phyloP scores from a whole-genome alignment of 1,140 invertebrate species.

The Trachymyrmex cornetzi region DNA sequence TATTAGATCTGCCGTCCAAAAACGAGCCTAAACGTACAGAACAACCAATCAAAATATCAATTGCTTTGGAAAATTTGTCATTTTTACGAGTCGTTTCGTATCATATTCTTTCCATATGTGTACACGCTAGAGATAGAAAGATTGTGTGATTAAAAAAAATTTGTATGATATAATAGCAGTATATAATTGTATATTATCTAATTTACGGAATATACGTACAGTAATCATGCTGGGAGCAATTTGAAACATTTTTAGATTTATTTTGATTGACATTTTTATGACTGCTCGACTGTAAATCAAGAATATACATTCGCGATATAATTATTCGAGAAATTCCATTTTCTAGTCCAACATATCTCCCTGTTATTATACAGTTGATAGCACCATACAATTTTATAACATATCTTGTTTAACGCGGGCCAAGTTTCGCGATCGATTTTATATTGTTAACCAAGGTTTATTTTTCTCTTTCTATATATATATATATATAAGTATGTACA shows the following conservation, averaged over 20 bases:
- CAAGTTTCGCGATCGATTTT: conserved; percentile 70
- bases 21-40: conserved; percentile 53
- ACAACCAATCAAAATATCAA: conserved; percentile 56
- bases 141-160: conserved; percentile 25
- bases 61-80: conserved; percentile 48
- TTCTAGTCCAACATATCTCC: conserved; percentile 49
- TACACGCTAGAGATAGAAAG: conserved; percentile 1
- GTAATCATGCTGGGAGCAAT: conserved; percentile 52
- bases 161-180: conserved; percentile 27
- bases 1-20: conserved; percentile 47
- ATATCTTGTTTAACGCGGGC: conserved; percentile 23
- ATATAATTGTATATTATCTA: conserved; percentile 42
- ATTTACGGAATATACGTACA: conserved; percentile 23
- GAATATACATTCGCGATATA: conserved; percentile 1
- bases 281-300: conserved; percentile 15
- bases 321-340: conserved; percentile 28
- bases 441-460: conserved; percentile 8
- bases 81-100: conserved; percentile 24
- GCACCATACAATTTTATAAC: conserved; percentile 36
- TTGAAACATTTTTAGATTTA: conserved; percentile 37
- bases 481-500: conserved; percentile 16
- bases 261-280: conserved; percentile 21
- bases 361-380: conserved; percentile 4
- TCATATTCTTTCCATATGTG: conserved; percentile 30
- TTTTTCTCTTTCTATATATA: conserved; percentile 13